phyloP scores from a whole-genome alignment of 2,888 invertebrate genomes.

The Caenorhabditis angaria region DNA sequence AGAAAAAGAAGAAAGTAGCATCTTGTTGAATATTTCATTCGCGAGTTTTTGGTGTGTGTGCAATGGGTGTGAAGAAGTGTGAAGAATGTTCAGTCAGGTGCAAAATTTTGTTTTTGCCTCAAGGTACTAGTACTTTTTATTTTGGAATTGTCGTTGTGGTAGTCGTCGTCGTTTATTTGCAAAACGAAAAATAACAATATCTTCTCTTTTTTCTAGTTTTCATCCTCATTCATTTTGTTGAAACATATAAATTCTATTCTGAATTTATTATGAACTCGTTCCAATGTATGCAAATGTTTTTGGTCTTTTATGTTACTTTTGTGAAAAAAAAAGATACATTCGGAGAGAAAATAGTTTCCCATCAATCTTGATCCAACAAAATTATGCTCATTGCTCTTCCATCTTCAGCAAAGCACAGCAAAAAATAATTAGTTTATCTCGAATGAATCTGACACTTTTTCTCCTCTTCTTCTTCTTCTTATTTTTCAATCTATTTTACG shows the following conservation, averaged over 20 bases:
- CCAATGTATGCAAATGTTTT: conserved; percentile 2
- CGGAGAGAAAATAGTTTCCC: neutral
- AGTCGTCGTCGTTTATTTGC: no score
- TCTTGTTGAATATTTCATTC: conserved; percentile 2
- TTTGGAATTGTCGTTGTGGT: no score
- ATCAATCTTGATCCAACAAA: conserved; percentile 1
- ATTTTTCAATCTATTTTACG: neutral
- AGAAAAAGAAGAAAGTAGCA: conserved; percentile 2
- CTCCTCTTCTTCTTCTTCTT: neutral
- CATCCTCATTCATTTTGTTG: no score
- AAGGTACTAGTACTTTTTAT: neutral
- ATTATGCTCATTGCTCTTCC: neutral
- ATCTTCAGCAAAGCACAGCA: neutral
- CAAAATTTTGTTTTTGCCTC: neutral
- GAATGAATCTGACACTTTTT: conserved; percentile 1
- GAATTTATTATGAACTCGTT: no score
- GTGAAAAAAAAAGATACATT: neutral
- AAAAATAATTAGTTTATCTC: conserved; percentile 2
- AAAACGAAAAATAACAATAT: no score
- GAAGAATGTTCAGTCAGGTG: neutral
- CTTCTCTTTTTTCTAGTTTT: no score
- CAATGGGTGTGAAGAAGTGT: neutral
- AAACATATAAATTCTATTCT: no score
- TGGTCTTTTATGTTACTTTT: neutral
- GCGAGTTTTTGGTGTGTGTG: neutral